These are phyloP conservation scores for Amiota minor DNA, from an alignment of 2,888 invertebrate species.

Conservation along the genomic window DNA sequence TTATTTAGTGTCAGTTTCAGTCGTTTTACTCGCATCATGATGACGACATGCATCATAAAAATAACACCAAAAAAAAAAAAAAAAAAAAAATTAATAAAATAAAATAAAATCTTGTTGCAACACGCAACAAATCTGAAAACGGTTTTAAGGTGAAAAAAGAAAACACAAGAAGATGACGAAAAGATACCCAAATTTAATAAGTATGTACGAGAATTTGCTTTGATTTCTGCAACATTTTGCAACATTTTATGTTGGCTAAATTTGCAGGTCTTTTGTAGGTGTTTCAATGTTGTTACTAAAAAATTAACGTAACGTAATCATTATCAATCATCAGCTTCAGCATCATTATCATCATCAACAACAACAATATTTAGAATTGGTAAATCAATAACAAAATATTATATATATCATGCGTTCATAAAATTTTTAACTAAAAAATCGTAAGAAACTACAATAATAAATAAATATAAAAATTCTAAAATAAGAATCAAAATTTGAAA, in stretches of 20 bases:
- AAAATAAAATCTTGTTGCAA: not conserved
- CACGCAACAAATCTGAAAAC: not conserved
- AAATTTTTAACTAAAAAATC: not conserved
- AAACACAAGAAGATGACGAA: not conserved
- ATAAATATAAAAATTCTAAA: no score
- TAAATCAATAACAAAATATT: not conserved
- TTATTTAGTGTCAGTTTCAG: not conserved
- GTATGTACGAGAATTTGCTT: not conserved
- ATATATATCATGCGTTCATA: not conserved
- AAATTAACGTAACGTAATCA: constrained; percentile 9
- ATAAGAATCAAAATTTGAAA: no score
- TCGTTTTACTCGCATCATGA: not conserved
- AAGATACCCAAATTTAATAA: not conserved
- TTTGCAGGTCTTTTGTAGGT: not conserved
- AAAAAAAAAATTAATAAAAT: not conserved
- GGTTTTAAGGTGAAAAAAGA: not conserved
- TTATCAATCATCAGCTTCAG: constrained; percentile 5
- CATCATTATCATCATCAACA: not conserved
- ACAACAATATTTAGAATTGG: not conserved
- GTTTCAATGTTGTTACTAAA: not conserved
- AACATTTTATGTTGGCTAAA: constrained; percentile 17
- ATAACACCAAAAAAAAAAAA: not conserved
- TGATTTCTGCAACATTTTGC: constrained; percentile 8
- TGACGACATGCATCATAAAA: not conserved
- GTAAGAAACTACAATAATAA: not conserved